Evolutionary conservation across 1,140 invertebrate genomes (phyloP), one percentile per base, ranked within the genome.

Genomic region (Leptopilina clavipes): DNA sequence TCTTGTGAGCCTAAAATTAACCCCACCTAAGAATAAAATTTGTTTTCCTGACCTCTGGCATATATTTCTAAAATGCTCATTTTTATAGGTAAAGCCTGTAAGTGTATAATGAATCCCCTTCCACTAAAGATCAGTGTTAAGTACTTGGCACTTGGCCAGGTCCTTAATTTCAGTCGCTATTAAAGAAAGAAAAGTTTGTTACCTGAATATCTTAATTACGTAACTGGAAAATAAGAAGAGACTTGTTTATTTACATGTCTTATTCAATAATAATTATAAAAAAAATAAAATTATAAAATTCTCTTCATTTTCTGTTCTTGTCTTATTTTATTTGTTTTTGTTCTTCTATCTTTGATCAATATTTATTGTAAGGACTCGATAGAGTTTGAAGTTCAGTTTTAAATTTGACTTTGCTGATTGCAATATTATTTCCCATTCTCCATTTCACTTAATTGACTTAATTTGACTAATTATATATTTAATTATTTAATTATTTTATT

Each of bases 131-230:
- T 65, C 59, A 65, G 59, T 65, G 22, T 65, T 65, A 65, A 65
- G 59, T 65, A 65, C 59, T 25, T 65, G 59, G 59, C 19, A 6
- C 25, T 7, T 31, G 11, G 59, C 59, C 59, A 65, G 25, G 59
- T 65, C 59, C 59, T 65, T 65, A n/a, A 65, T 65, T 65, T 65
- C 59, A 11, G 22, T 65, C 59, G 22, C 59, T 25, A 65, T 65
- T 65, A 65, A 65, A 65, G 59, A 65, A 65, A 65, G 59, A 25
- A 65, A 65, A 65, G 59, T 65, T 65, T 65, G 25, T 65, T 65
- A 31, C 25, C 11, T 31, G 56, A 65, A 65, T 65, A 65, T 65
- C 59, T 65, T n/a, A 65, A 65, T 65, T 65, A 65, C 59, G 22
- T 31, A 31, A 65, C 25, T 14, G 31, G 59, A 12, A 31, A 31